phyloP scores from a whole-genome alignment of 1,140 invertebrate species.

The Plectrocnemia conspersa region DNA sequence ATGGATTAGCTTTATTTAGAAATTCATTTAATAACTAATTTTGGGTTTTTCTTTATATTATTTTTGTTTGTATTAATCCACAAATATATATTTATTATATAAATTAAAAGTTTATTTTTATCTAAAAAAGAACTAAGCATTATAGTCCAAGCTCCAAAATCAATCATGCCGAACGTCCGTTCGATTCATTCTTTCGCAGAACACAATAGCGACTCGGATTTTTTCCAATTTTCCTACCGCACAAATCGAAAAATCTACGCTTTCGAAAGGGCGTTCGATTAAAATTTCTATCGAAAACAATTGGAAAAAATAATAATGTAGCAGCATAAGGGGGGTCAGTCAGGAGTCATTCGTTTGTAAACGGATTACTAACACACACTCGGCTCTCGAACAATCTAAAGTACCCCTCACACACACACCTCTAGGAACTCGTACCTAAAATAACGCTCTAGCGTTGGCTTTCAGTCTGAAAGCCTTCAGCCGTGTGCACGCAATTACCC shows the following conservation, averaged over 20 bases:
- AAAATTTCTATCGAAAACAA: constrained; percentile 15
- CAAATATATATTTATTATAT: too few relatives aligned
- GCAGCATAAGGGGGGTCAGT: background rate
- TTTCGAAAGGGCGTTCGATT: constrained; percentile 6
- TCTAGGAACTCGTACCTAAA: too few relatives aligned
- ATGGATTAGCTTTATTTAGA: too few relatives aligned
- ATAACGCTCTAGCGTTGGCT: too few relatives aligned
- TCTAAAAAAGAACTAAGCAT: too few relatives aligned
- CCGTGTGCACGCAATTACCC: constrained; percentile 33
- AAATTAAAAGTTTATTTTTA: too few relatives aligned
- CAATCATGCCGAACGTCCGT: constrained; percentile 27
- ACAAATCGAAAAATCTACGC: constrained; percentile 15
- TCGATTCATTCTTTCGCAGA: constrained; percentile 30
- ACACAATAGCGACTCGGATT: constrained; percentile 19
- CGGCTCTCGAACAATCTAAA: background rate
- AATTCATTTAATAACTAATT: too few relatives aligned
- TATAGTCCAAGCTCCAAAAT: constrained; percentile 22
- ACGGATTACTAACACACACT: background rate
- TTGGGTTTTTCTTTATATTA: too few relatives aligned
- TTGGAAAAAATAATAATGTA: background rate
- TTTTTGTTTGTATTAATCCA: too few relatives aligned
- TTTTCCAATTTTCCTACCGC: constrained; percentile 17
- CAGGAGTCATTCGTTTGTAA: background rate
- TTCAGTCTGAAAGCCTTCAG: background rate
- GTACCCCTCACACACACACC: too few relatives aligned